Base-by-base conservation (phyloP, 2,888 invertebrate genomes). In the Lithophane semibrunnea region DNA sequence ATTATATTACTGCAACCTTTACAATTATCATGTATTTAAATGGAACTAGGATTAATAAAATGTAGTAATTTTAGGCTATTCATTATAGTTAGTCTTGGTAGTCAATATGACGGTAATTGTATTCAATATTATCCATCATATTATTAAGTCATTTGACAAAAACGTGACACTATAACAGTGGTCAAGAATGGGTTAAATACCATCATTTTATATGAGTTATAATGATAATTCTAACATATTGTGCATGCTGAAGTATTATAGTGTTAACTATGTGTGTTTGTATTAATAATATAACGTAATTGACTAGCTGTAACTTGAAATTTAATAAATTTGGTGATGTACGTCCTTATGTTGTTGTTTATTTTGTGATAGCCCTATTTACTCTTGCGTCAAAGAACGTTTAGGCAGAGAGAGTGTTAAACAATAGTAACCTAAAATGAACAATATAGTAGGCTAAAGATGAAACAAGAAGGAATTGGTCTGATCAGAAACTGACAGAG, bases 311-410 rank as follows among this genome's bases (percentile, higher is more conserved):
- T 79, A 44, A 58, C 21, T 58, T 3, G 9, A 58, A 72, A 13
- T 52, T 8, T 10, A 80, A 73, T 73, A 58, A 52, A 72, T 10
- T 52, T 56, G 1, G 54, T 71, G 42, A 64, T n/a, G 12, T 44
- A 13, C 3, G 8, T 18, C 3, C 37, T 37, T 4, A 24, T 3
- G 7, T 64, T 52, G n/a, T 58, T 56, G 24, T 80, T 80, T 80
- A 44, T 52, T 80, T 80, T 58, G 12, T 58, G n/a, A 37, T 37
- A 64, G 44, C 72, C 21, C 21, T 3, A 4, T 24, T 49, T 21
- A 58, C 10, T 13, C 13, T 24, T 13, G 4, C 13, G 7, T 44
- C n/a, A 13, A n/a, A n/a, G 10, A 52, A 44, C 9, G 24, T 29
- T 13, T 8, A 29, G 3, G 13, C 5, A 24, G 9, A 61, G 18